A percentile compares a stretch with the other conserved stretches of the same genome.
Evolutionary conservation across 2,113 vertebrate species (phyloP).

Genomic region (Chloropsis cyanopogon): DNA sequence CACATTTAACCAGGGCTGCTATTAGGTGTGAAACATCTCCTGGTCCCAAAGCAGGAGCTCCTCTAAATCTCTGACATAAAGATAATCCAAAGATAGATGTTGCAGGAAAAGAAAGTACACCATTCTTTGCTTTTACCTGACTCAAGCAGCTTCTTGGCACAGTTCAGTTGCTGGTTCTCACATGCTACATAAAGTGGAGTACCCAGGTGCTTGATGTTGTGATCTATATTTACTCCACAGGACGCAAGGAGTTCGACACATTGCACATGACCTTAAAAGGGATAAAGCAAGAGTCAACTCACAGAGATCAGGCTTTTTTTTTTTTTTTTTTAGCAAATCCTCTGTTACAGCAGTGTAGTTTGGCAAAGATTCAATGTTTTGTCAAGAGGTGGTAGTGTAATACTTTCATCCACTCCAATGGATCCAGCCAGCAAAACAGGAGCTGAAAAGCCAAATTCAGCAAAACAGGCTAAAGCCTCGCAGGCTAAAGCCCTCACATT

Average conservation of each 20-base stretch:
- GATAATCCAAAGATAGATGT: background rate
- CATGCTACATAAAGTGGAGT: conserved; percentile 84
- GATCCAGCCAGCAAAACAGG: background rate
- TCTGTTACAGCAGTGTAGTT: background rate
- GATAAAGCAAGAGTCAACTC: background rate
- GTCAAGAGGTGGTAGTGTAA: background rate
- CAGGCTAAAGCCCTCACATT: background rate
- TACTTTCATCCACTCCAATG: background rate
- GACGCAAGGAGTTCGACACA: conserved; percentile 75
- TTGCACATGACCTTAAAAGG: conserved; percentile 76
- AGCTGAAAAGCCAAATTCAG: background rate
- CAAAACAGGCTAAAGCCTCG: background rate
- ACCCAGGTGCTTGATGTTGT: conserved; percentile 72
- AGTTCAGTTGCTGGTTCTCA: conserved; percentile 74
- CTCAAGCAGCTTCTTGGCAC: conserved; percentile 82
- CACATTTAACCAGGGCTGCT: background rate
- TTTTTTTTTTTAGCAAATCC: background rate
- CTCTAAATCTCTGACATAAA: background rate
- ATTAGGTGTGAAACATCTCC: background rate
- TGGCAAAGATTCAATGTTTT: background rate
- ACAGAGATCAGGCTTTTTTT: background rate
- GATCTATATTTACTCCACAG: conserved; percentile 76
- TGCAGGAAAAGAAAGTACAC: background rate
- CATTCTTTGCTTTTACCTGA: conserved; percentile 72
- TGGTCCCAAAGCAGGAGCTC: background rate